phyloP scores from a whole-genome alignment of 2,888 invertebrate genomes.

The Cheilosia vulpina region DNA sequence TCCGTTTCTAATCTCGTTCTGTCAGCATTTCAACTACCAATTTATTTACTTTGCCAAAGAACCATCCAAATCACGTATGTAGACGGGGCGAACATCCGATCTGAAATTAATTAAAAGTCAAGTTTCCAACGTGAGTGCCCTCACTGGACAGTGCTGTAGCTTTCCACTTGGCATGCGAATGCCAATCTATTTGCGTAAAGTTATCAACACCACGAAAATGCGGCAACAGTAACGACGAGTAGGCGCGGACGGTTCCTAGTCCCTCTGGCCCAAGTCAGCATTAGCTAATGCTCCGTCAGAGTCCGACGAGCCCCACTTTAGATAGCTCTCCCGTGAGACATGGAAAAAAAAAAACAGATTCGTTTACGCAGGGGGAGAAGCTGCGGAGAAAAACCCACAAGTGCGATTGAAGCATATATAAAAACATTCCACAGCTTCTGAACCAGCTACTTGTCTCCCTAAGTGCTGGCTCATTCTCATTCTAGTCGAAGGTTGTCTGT shows the following conservation, averaged over 20 bases:
- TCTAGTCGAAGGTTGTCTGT: conserved; percentile 38
- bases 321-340: conserved; percentile 3
- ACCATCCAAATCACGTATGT: conserved; percentile 58
- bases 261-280: not conserved
- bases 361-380: conserved; percentile 31
- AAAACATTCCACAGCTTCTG: conserved; percentile 59
- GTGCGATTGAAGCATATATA: conserved; percentile 25
- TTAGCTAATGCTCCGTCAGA: conserved; percentile 7
- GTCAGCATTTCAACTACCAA: conserved; percentile 66
- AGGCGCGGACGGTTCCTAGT: conserved; percentile 4
- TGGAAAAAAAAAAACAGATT: not conserved
- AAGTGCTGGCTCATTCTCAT: not conserved
- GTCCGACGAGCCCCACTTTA: conserved; percentile 51
- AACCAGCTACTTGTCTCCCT: conserved; percentile 47
- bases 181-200: conserved; percentile 21
- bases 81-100: conserved; percentile 45
- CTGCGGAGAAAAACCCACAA: not conserved
- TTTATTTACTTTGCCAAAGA: conserved; percentile 48
- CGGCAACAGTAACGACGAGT: not conserved
- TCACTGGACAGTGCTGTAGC: conserved; percentile 2
- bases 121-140: conserved; percentile 41
- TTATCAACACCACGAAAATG: conserved; percentile 6
- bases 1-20: conserved; percentile 67
- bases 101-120: conserved; percentile 72
- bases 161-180: conserved; percentile 9